Conservation (phyloP, 2,113 vertebrate genomes). For the Syrmaticus mikado region DNA sequence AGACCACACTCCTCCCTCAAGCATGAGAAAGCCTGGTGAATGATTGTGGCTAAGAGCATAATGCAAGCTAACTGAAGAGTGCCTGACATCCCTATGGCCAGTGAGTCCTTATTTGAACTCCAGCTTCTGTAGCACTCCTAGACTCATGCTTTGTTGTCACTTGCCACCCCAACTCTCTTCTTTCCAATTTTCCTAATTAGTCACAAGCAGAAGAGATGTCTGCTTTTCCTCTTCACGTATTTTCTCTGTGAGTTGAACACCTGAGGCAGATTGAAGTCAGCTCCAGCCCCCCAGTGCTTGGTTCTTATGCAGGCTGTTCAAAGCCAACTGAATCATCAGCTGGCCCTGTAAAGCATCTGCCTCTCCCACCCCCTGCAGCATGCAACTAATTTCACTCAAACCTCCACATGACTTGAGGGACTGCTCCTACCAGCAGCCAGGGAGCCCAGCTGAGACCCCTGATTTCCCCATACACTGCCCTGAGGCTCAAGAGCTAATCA, state of each 20-base stretch:
- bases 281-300: accelerated
- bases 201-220: background rate
- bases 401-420: background rate
- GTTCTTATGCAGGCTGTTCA: background rate
- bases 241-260: background rate
- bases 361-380: background rate
- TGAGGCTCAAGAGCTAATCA: background rate
- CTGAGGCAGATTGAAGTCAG: background rate
- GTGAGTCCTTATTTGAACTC: background rate
- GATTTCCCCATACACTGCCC: background rate
- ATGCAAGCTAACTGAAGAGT: background rate
- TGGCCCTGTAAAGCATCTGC: background rate
- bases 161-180: background rate
- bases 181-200: background rate
- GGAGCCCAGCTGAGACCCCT: background rate
- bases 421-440: background rate
- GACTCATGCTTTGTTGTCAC: background rate
- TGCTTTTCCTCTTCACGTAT: background rate
- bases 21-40: background rate
- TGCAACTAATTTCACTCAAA: background rate
- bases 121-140: background rate
- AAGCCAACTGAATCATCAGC: background rate
- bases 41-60: background rate
- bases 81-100: background rate
- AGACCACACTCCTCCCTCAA: background rate